Base-by-base conservation (phyloP, 2,113 vertebrate genomes). In the Phoenicopterus ruber region DNA sequence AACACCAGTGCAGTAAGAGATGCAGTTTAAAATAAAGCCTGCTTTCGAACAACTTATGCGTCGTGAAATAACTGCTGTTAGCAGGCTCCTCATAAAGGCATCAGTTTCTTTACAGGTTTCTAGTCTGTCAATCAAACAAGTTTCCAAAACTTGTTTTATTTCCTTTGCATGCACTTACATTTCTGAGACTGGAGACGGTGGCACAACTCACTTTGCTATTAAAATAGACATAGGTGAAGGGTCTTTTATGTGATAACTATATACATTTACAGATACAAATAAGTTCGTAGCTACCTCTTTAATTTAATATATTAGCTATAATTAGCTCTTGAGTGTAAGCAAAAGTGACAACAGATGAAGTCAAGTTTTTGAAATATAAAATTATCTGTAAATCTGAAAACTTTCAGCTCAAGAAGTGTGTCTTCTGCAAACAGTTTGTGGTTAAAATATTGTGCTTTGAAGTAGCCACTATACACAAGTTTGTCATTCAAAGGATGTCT, bases 391-490 rank as follows among this genome's bases (percentile, higher is more conserved):
- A 94, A 96, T 97, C 93, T 96, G 88, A 97, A 98, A 98, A 96
- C 94, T 93, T 92, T 89, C 86, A 74, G 92, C 87, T 97, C 63
- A 88, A 81, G 82, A 96, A 96, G 78, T 36, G 32, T 61, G 77
- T 61, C 70, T 97, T 97, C 82, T 94, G 85, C 96, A 96, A 94
- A 97, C 9, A 93, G 87, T 90, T 97, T 74, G 73, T 93, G 92
- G 90, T 88, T 97, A 97, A 97, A 97, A 96, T 93, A 97, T 93
- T 98, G 97, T 98, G 96, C 97, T 98, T 97, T 97, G 93, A 97
- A 98, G 96, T 97, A 97, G 96, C 83, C 93, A 96, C 74, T 94
- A 86, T 80, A 74, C 86, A 94, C 55, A 87, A 96, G 71, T 97
- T 96, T 89, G 65, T 94, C 70, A 95, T 97, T 89, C 93, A 97